Evolutionary conservation across 2,888 invertebrate species (phyloP), one percentile per base, ranked within the genome.

Genomic region (Stratiomys singularior): DNA sequence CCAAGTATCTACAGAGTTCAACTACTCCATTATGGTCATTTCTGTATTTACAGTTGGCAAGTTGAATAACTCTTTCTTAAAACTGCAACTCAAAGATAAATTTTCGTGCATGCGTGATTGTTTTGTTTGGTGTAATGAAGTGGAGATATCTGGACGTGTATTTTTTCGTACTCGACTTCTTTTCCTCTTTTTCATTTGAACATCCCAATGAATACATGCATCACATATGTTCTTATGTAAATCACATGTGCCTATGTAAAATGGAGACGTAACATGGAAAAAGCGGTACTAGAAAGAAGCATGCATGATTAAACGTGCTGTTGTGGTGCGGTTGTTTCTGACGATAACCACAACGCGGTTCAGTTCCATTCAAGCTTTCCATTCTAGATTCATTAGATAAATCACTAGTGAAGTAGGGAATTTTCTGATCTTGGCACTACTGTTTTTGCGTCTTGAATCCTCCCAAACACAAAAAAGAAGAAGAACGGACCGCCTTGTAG

Each of bases 1-100:
- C 37, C 37, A 37, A 37, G 37, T 37, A 37, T 23, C 23, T 23
- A 21, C 60, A 60, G 13, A 30, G 64, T 64, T 64, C 64, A 64
- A 64, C 64, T 64, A 64, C 64, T 64, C 27, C 64, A 64, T 64
- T 27, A 64, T 64, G 64, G 30, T 18, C 64, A 64, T 64, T 64
- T 27, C 15, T 4, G 52, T 64, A 64, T 64, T 64, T 64, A 64
- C 64, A 27, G 64, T 27, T 64, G 23, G 30, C 27, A 30, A 64
- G 64, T 64, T 64, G 64, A 64, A 64, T 64, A 64, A 64, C 64
- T 64, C 64, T 64, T 64, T 5, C 37, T 37, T 9, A 5, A 37
- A 37, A 64, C 27, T 64, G 64, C 64, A 37, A 37, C 37, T 37
- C 37, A 37, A 37, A 37, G 37, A 37, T 37, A 37, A 37, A 37